Evolutionary conservation across 2,797 vertebrate genomes (phyloP).

Genomic region (Craterocephalus amniculus): DNA sequence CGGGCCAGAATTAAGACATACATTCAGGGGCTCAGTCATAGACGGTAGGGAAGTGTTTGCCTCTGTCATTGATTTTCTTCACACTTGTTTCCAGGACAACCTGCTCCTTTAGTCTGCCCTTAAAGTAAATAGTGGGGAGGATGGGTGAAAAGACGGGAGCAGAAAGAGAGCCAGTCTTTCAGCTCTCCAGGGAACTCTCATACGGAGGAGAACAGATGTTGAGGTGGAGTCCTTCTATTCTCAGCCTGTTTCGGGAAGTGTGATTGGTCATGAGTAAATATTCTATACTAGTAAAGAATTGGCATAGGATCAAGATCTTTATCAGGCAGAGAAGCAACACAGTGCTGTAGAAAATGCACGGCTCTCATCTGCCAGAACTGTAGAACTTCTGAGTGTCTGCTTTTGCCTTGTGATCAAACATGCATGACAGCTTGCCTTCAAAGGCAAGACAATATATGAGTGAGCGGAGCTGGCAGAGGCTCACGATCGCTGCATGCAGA

Average conservation of each 20-base stretch:
- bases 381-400: conserved; percentile 64
- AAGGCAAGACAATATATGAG: conserved; percentile 74
- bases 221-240: conserved; percentile 59
- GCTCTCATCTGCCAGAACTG: conserved; percentile 51
- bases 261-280: conserved; percentile 72
- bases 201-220: conserved; percentile 60
- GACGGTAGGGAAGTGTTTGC: conserved; percentile 19
- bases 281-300: conserved; percentile 41
- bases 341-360: conserved; percentile 50
- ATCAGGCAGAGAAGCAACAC: conserved; percentile 50
- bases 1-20: conserved; percentile 5
- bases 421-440: conserved; percentile 80
- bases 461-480: conserved; percentile 52
- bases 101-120: conserved; percentile 44
- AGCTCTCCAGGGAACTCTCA: conserved; percentile 47
- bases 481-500: conserved; percentile 57
- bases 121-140: conserved; percentile 51
- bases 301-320: conserved; percentile 59
- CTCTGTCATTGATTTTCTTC: conserved; percentile 40
- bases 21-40: conserved; percentile 5
- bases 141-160: conserved; percentile 36
- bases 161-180: conserved; percentile 47
- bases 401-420: conserved; percentile 80
- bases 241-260: conserved; percentile 58
- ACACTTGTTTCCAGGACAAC: conserved; percentile 63